Evolutionary conservation across 2,888 invertebrate genomes (phyloP).

Genomic region (Synergus itoensis): DNA sequence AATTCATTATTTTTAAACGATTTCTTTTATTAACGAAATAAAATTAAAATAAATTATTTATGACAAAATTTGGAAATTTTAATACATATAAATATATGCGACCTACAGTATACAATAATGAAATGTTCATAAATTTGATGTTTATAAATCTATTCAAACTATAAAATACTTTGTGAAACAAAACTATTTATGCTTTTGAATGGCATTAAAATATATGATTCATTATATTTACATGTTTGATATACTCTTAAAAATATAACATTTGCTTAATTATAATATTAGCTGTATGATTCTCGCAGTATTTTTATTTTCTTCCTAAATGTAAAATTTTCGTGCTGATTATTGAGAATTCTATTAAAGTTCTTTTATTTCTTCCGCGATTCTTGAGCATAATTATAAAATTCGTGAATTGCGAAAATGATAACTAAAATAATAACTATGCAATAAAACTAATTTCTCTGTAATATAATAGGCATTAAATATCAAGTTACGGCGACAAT

Average conservation of each 20-base stretch:
- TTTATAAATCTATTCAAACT: neutral
- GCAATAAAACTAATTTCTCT: neutral
- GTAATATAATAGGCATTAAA: neutral
- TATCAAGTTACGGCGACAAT: neutral
- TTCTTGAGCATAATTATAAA: neutral
- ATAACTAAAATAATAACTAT: neutral
- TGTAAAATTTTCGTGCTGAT: neutral
- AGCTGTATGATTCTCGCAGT: neutral
- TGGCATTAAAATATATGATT: slow-evolving; percentile 29
- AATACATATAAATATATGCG: neutral
- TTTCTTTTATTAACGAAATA: neutral
- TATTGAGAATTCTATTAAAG: neutral
- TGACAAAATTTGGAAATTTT: neutral
- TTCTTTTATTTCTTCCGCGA: neutral
- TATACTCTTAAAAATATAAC: slow-evolving; percentile 28
- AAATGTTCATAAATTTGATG: neutral
- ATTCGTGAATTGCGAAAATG: neutral
- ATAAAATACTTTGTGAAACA: neutral
- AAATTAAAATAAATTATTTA: slow-evolving; percentile 27
- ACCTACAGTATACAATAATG: neutral
- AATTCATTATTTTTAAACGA: neutral
- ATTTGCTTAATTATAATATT: slow-evolving; percentile 10
- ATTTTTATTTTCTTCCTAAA: neutral
- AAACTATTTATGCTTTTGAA: slow-evolving; percentile 13
- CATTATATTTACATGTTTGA: slow-evolving; percentile 33